A percentile compares a stretch with the other conserved stretches of the same genome.
Evolutionary conservation across 2,888 invertebrate species (phyloP).

Genomic region (Elysia crispata): DNA sequence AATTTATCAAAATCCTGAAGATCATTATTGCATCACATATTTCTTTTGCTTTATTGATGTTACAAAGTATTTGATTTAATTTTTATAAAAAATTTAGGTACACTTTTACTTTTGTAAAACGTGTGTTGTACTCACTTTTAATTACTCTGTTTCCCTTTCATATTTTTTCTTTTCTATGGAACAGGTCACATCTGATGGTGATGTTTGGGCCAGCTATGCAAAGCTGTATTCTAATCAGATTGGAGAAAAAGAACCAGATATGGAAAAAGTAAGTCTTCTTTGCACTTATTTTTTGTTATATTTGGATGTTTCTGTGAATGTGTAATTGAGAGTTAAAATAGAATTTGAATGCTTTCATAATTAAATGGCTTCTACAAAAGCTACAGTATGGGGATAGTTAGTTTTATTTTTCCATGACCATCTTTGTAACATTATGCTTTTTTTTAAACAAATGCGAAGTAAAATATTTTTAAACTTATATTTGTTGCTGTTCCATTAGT

Average conservation of each 20-base stretch:
- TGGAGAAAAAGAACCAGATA: conserved; percentile 41
- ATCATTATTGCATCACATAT: no score
- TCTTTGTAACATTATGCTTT: no score
- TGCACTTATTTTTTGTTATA: neutral
- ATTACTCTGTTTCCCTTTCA: neutral
- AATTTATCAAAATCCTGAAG: no score
- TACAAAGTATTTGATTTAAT: neutral
- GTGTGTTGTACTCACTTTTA: neutral
- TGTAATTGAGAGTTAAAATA: neutral
- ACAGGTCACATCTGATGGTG: conserved; percentile 82
- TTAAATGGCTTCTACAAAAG: no score
- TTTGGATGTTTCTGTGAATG: neutral
- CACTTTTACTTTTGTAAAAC: neutral
- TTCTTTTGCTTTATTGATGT: neutral
- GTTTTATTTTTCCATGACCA: neutral
- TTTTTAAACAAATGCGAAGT: neutral
- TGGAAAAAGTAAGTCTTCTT: conserved; percentile 44
- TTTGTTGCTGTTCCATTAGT: neutral
- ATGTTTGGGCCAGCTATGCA: conserved; percentile 90
- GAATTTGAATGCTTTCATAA: no score
- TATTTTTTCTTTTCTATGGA: conserved; percentile 16
- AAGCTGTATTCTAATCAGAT: conserved; percentile 74
- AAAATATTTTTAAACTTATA: neutral
- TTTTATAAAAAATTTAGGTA: neutral
- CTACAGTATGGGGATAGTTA: neutral